A percentile compares a stretch with the other conserved stretches of the same genome.
These are phyloP conservation scores for Stenolophus ochropezus DNA, from an alignment of 2,888 invertebrate species.

Conservation along the genomic window DNA sequence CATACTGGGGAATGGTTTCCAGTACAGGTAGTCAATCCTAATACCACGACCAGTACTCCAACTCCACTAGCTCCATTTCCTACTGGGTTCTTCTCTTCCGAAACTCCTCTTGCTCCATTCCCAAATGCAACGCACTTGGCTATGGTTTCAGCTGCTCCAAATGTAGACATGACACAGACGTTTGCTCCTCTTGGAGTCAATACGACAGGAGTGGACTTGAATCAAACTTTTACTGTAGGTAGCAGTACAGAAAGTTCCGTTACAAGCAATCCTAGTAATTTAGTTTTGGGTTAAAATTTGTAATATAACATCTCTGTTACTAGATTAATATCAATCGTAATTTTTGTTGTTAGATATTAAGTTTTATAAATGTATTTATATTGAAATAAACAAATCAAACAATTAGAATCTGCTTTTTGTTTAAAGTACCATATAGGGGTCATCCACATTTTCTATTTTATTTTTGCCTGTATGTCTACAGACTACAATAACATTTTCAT, in stretches of 20 bases:
- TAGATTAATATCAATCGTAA: too few species aligned
- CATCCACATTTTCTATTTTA: too few species aligned
- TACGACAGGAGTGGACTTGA: not conserved
- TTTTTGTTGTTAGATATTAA: too few species aligned
- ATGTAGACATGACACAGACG: constrained; percentile 33
- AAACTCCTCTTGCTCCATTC: not conserved
- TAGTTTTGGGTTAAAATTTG: not conserved
- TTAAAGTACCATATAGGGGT: too few species aligned
- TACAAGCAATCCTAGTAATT: constrained; percentile 23
- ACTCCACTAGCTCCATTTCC: constrained; percentile 49
- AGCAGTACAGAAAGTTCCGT: constrained; percentile 23
- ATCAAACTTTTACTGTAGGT: not conserved
- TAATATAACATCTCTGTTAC: too few species aligned
- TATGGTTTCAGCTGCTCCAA: not conserved
- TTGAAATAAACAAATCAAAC: too few species aligned
- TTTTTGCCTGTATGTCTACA: too few species aligned
- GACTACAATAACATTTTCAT: too few species aligned
- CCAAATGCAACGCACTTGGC: not conserved
- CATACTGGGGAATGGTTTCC: not conserved
- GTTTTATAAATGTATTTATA: too few species aligned
- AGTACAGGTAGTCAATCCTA: not conserved
- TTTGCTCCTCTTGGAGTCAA: not conserved
- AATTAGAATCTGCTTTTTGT: too few species aligned
- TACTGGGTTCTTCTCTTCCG: not conserved
- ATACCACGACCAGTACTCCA: not conserved